Evolutionary conservation across 2,113 vertebrate species (phyloP).

Genomic region (Epinephelus fuscoguttatus): DNA sequence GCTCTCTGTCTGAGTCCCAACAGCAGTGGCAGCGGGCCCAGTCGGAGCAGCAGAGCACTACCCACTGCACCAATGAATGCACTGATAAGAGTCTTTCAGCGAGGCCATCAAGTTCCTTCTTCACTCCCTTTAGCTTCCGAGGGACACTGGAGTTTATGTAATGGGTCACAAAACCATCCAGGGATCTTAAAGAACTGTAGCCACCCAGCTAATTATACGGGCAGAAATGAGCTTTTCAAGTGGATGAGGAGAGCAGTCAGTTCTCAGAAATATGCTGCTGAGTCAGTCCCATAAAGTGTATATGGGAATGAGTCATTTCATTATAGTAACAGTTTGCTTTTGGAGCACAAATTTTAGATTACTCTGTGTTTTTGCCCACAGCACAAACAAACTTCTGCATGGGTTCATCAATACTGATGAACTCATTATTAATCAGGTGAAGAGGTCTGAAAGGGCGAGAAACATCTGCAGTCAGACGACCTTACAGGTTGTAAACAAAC

Average conservation of each 20-base stretch:
- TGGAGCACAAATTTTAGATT: neutral
- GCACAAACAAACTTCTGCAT: slow-evolving; percentile 5
- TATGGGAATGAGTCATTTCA: neutral
- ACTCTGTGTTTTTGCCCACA: neutral
- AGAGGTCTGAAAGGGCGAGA: neutral
- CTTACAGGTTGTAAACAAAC: neutral
- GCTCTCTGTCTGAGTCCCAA: slow-evolving; percentile 40
- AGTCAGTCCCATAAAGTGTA: neutral
- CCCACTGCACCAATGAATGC: slow-evolving; percentile 65
- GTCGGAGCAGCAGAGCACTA: slow-evolving; percentile 50
- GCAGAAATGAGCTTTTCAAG: slow-evolving; percentile 46
- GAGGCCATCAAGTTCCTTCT: slow-evolving; percentile 28
- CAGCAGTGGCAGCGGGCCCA: slow-evolving; percentile 49
- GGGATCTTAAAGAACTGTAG: slow-evolving; percentile 43
- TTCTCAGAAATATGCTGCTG: slow-evolving; percentile 1
- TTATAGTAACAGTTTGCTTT: neutral
- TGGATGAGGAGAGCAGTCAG: neutral
- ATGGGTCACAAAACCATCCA: slow-evolving; percentile 56
- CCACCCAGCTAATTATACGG: slow-evolving; percentile 58
- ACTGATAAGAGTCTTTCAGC: slow-evolving; percentile 71
- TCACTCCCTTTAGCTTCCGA: slow-evolving; percentile 24
- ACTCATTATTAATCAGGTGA: slow-evolving; percentile 11
- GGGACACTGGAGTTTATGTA: slow-evolving; percentile 67
- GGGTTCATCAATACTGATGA: slow-evolving; percentile 16
- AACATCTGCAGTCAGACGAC: neutral